Conservation (phyloP, 37 sponge, comb jelly and placozoan species). For the Aplysina aerophoba region DNA sequence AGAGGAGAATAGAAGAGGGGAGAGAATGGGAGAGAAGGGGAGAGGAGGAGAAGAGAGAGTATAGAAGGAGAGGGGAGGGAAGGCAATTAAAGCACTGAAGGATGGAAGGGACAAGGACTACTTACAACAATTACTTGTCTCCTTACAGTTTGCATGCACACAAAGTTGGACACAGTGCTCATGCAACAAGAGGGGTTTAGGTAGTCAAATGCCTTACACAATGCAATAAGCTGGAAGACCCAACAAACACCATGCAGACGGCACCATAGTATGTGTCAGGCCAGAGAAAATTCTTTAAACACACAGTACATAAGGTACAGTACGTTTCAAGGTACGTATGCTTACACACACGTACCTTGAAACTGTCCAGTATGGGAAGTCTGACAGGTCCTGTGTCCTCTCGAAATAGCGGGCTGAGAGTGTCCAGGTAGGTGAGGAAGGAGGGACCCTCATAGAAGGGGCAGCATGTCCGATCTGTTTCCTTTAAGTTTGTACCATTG, state of each 20-base stretch:
- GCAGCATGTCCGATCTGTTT: conserved; percentile 46
- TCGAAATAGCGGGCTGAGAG: conserved; percentile 73
- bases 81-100: too few species aligned
- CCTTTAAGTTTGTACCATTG: conserved; percentile 89
- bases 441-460: conserved; percentile 84
- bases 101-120: too few species aligned
- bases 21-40: neutral
- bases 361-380: conserved; percentile 92
- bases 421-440: conserved; percentile 91
- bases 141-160: too few species aligned
- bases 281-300: neutral
- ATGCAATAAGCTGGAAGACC: too few species aligned
- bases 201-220: too few species aligned
- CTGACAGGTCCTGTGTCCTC: conserved; percentile 78
- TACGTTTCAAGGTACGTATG: neutral
- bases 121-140: too few species aligned
- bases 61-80: too few species aligned
- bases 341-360: conserved; percentile 64
- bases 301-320: neutral
- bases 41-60: too few species aligned
- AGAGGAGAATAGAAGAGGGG: neutral
- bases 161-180: neutral
- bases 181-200: too few species aligned
- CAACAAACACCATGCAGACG: too few species aligned
- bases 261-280: too few species aligned